A percentile compares a stretch with the other conserved stretches of the same genome.
Conservation (phyloP, 2,888 invertebrate species). For the Erpobdella octoculata region DNA sequence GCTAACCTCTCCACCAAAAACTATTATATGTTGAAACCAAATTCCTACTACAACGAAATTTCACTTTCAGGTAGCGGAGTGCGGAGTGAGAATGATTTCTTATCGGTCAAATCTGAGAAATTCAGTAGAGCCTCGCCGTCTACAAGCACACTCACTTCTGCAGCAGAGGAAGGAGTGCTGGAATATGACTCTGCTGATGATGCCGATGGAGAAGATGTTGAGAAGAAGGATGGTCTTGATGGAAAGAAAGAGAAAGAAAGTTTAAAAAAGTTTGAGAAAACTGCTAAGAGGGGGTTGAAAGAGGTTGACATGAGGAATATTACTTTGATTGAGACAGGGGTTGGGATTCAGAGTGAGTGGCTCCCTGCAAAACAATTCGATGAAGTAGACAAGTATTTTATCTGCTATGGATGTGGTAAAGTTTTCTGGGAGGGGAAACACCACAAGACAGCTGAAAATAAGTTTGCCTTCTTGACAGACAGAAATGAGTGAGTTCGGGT, state of each 20-base stretch:
- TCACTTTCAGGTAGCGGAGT: no score
- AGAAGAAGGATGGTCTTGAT: slow-evolving; percentile 1
- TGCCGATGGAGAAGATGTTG: background rate
- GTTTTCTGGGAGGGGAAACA: slow-evolving; percentile 65
- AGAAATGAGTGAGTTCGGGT: background rate
- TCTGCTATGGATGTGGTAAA: slow-evolving; percentile 69
- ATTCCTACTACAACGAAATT: no score
- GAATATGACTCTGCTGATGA: slow-evolving; percentile 12
- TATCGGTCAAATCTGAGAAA: no score
- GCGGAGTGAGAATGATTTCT: no score
- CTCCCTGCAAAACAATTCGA: slow-evolving; percentile 45
- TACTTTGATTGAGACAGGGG: slow-evolving; percentile 32
- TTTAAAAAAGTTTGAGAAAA: background rate
- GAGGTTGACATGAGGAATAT: slow-evolving; percentile 32
- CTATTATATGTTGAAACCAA: no score
- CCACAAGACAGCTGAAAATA: slow-evolving; percentile 41
- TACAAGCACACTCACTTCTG: no score
- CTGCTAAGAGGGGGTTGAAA: background rate
- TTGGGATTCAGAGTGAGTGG: slow-evolving; percentile 52
- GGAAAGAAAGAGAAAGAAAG: background rate
- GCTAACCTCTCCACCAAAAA: background rate
- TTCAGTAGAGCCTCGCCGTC: no score
- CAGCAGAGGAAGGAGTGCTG: no score
- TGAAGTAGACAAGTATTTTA: slow-evolving; percentile 58
- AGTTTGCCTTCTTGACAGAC: background rate